Percentiles rank a stretch among this genome's conserved stretches.
Evolutionary conservation across 2,888 invertebrate genomes (phyloP).

Genomic region (Nomada hirtipes): DNA sequence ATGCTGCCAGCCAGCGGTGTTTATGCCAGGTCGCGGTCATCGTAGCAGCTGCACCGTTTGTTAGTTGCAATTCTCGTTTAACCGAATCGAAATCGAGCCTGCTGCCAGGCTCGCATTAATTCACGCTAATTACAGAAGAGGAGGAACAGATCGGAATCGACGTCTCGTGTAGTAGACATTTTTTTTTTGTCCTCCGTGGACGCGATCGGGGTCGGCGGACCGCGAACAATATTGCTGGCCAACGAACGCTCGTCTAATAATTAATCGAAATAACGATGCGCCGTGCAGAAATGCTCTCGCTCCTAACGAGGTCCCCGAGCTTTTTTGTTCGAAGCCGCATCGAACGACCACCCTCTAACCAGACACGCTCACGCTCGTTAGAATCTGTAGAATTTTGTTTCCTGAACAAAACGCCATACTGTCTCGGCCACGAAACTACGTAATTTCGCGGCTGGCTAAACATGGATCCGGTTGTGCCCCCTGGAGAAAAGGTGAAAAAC

Average conservation of each 20-base stretch:
- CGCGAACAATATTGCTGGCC: slow-evolving; percentile 46
- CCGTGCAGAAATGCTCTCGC: slow-evolving; percentile 31
- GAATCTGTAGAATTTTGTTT: slow-evolving; percentile 51
- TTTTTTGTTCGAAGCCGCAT: slow-evolving; percentile 44
- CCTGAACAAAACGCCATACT: slow-evolving; percentile 13
- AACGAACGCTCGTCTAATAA: slow-evolving; percentile 59
- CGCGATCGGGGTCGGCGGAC: slow-evolving; percentile 49
- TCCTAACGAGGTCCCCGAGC: slow-evolving; percentile 58
- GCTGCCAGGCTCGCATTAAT: slow-evolving; percentile 37
- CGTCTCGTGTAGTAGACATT: slow-evolving; percentile 32
- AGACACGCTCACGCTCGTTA: slow-evolving; percentile 40
- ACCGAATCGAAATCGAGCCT: neutral
- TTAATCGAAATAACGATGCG: slow-evolving; percentile 70
- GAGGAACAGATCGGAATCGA: neutral
- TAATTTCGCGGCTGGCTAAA: slow-evolving; percentile 79
- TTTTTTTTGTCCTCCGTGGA: slow-evolving; percentile 22
- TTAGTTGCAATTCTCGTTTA: slow-evolving; percentile 16
- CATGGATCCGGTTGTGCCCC: slow-evolving; percentile 55
- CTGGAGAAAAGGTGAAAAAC: slow-evolving; percentile 69
- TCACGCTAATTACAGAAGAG: slow-evolving; percentile 53
- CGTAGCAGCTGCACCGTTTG: slow-evolving; percentile 17
- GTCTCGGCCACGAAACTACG: slow-evolving; percentile 70
- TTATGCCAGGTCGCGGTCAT: neutral
- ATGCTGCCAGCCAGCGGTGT: neutral
- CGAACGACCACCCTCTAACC: slow-evolving; percentile 19